Conservation (phyloP, 53 echinoderm and acorn worm genomes). For the Glandiceps talaboti region DNA sequence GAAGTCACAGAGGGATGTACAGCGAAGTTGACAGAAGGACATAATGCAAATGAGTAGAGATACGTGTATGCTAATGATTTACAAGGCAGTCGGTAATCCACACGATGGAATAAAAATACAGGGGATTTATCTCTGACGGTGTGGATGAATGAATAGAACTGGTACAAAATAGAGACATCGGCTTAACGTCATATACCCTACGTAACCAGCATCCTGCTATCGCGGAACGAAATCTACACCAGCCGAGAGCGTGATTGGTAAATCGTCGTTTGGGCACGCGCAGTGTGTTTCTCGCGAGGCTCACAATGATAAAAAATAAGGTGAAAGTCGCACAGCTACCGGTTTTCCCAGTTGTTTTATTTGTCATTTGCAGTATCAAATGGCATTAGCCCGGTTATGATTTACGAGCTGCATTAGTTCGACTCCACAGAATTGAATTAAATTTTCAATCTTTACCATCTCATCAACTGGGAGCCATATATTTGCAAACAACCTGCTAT, state of each 20-base stretch:
- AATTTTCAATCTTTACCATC: neutral
- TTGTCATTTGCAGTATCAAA: neutral
- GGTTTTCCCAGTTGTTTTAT: neutral
- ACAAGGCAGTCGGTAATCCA: neutral
- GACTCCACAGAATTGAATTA: neutral
- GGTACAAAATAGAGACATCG: neutral
- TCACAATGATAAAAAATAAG: too few relatives aligned
- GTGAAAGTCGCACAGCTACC: neutral
- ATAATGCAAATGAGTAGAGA: neutral
- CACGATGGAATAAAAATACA: neutral
- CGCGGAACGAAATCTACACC: neutral
- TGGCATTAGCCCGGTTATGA: neutral
- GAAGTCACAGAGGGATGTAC: too few relatives aligned
- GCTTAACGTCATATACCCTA: neutral
- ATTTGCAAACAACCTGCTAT: neutral
- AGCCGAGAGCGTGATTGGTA: neutral
- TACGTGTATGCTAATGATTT: neutral
- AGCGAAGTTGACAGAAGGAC: neutral
- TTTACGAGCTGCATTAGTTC: neutral
- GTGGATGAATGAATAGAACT: neutral
- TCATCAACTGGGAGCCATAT: neutral
- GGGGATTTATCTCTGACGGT: neutral
- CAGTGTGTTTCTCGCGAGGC: too few relatives aligned
- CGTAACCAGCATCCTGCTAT: neutral
- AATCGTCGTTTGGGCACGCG: neutral